phyloP scores from a whole-genome alignment of 2,113 vertebrate species.

The Parus major region DNA sequence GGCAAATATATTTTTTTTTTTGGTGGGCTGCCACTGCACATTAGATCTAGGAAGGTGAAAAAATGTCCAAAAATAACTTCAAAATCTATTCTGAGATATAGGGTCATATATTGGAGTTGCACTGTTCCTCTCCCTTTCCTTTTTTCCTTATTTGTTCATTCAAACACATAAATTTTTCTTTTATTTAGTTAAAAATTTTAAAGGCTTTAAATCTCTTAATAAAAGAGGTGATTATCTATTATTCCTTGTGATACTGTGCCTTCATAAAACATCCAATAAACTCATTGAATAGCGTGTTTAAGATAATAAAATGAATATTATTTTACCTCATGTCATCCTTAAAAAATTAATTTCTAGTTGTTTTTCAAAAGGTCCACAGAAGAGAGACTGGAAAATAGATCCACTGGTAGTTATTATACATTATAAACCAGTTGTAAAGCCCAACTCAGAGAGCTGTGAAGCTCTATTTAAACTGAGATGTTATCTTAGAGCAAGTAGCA shows the following conservation, averaged over 20 bases:
- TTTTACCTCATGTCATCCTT: neutral
- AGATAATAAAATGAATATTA: neutral
- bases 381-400: neutral
- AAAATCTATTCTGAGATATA: neutral
- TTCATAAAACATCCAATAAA: neutral
- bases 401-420: neutral
- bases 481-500: neutral
- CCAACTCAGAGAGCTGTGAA: neutral
- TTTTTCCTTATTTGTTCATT: neutral
- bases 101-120: accelerated
- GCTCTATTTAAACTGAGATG: neutral
- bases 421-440: neutral
- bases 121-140: neutral
- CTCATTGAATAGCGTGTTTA: neutral
- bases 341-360: neutral
- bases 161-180: neutral
- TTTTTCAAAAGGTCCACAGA: neutral
- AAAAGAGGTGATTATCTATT: neutral
- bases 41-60: neutral
- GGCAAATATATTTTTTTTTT: neutral
- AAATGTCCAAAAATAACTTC: neutral
- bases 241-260: neutral
- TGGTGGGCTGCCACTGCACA: neutral
- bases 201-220: neutral
- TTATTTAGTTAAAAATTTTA: neutral